Base-by-base conservation (phyloP, 1,140 invertebrate genomes). In the Leptopilina clavipes region DNA sequence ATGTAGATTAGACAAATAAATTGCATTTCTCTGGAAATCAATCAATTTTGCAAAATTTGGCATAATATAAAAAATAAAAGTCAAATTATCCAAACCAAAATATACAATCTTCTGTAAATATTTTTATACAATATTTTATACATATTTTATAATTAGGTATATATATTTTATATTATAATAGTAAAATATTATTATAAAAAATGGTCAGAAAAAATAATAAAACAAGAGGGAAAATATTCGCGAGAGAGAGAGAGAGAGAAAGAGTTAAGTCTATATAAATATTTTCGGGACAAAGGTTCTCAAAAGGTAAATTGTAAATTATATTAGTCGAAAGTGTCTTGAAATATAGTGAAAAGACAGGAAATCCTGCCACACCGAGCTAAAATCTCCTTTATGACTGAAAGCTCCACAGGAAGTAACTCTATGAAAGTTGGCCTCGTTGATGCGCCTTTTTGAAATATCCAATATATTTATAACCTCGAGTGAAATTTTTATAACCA, bases 361-460 rank as follows among this genome's bases (percentile, higher is more conserved):
- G 54, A 56, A 56, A 56, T 56, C 54, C 54, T 56, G 54, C 17
- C 54, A 22, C 54, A 22, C 19, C 54, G 18, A 56, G 54, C 54
- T 56, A 22, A 10, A 8, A 56, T 56, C 1, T n/a, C 19, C 19
- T 56, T 19, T 25, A 56, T 56, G 18, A 22, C 54, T 56, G 18
- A 56, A 56, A 56, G 54, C 54, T 18, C 54, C 54, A 44, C 40
- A n/a, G 31, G 48, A 65, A 72, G 54, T 12, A 45, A 45, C 44
- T 44, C 11, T 45, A 40, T 40, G 37, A 9, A 40, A 40, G 6
- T 40, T 40, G 37, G 44, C 44, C 44, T 45, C 81, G 78, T 72
- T 73, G 75, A 54, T 81, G 79, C n/a, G n/a, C 59, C 82, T 84
- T 17, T 59, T 71, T n/a, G 78, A 85, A 82, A 78, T 86, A 78